phyloP scores from a whole-genome alignment of 2,888 invertebrate genomes.

The Alitta virens region DNA sequence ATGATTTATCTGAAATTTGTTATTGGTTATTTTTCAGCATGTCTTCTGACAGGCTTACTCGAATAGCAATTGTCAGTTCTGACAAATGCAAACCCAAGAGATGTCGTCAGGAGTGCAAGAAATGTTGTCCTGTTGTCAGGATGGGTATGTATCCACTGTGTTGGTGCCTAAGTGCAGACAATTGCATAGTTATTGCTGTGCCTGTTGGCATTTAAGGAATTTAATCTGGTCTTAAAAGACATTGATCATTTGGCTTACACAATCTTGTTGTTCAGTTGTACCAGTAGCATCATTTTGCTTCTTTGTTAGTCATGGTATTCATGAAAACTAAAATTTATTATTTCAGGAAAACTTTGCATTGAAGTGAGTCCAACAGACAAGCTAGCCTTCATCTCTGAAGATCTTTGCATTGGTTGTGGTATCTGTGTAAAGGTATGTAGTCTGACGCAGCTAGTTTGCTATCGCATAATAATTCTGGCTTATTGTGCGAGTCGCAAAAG shows the following conservation, averaged over 20 bases:
- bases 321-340: too few relatives aligned
- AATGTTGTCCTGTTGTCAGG: slow-evolving; percentile 96
- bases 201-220: too few relatives aligned
- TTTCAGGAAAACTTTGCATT: slow-evolving; percentile 83
- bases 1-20: too few relatives aligned
- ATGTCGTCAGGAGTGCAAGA: slow-evolving; percentile 98
- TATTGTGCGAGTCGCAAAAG: too few relatives aligned
- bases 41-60: slow-evolving; percentile 77
- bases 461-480: background rate
- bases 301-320: too few relatives aligned
- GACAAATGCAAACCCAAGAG: slow-evolving; percentile 96
- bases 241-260: too few relatives aligned
- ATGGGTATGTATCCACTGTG: slow-evolving; percentile 70
- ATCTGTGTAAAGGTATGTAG: slow-evolving; percentile 90
- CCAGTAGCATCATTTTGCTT: too few relatives aligned
- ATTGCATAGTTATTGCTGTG: too few relatives aligned
- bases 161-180: background rate
- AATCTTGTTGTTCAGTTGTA: too few relatives aligned
- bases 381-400: slow-evolving; percentile 95
- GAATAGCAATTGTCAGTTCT: slow-evolving; percentile 95
- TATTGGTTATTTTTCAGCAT: slow-evolving; percentile 10
- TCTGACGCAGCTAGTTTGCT: background rate
- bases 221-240: too few relatives aligned
- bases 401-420: slow-evolving; percentile 98
- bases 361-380: slow-evolving; percentile 94